Conservation (phyloP, 2,113 vertebrate species). For the Psophia crepitans region DNA sequence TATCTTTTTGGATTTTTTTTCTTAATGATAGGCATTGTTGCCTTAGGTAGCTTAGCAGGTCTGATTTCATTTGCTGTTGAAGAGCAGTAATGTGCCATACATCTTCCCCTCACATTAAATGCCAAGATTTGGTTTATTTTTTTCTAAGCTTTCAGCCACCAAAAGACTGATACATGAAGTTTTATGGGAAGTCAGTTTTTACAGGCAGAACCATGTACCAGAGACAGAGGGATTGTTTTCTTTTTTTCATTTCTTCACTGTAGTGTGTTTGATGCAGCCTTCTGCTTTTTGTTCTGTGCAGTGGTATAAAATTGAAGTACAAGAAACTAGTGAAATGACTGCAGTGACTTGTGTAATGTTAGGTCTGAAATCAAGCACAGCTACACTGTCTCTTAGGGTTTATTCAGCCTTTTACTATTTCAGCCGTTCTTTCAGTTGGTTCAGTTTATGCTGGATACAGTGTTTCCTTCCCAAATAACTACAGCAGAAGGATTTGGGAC, state of each 20-base stretch:
- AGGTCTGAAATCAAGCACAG: not conserved
- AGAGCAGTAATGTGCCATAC: not conserved
- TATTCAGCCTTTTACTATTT: not conserved
- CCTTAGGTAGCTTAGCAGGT: not conserved
- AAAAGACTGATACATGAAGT: not conserved
- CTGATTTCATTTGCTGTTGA: not conserved
- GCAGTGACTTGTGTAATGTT: not conserved
- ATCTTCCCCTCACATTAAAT: not conserved
- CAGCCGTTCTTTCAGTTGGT: not conserved
- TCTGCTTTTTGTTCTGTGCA: not conserved
- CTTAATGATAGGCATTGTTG: not conserved
- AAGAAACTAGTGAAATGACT: not conserved
- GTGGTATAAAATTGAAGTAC: not conserved
- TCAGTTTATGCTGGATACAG: not conserved
- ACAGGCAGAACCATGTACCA: not conserved
- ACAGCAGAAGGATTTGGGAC: not conserved
- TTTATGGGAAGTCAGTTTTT: not conserved
- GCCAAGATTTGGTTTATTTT: not conserved
- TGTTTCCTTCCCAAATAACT: not conserved
- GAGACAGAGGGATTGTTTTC: not conserved
- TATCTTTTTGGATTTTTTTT: not conserved
- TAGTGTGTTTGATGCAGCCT: not conserved
- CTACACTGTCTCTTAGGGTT: not conserved
- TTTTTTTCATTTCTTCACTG: not conserved
- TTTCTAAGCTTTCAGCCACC: not conserved